Base-by-base conservation (phyloP, 2,797 vertebrate genomes). In the Gymnoscopelus microlampas region DNA sequence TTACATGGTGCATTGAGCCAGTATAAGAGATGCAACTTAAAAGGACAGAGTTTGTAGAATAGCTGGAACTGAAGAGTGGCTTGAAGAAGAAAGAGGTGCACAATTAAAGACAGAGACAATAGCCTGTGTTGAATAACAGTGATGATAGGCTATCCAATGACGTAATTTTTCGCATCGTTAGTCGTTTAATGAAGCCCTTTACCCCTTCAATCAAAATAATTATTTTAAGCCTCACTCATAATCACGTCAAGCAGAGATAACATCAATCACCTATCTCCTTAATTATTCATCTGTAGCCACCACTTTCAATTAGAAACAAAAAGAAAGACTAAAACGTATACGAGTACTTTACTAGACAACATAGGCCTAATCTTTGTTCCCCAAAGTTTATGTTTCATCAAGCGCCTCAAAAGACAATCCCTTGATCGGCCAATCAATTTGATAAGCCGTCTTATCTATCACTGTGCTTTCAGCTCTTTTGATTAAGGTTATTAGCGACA, bases 381-480 rank as follows among this genome's bases (percentile, higher is more conserved):
- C 13, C 53, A 53, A 72, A 60, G 47, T 61, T 59, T 70, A 71
- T 62, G 55, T 79, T 76, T 72, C 9, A 78, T 66, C 51, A 60
- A 70, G 26, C 64, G 61, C 64, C 35, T 56, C 35, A 32, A 67
- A 67, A 58, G 63, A 74, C 63, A 56, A 70, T 58, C 32, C 71
- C 78, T 73, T 82, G 63, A 85, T 79, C 73, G 91, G 94, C 89
- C 91, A 90, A 92, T 93, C 91, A 93, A 92, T 93, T 93, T 92
- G 94, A 94, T 94, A 93, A 91, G 91, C 92, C 92, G 88, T 87
- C 91, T 95, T 94, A 94, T 95, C 93, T 93, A 89, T 94, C 91
- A 91, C 88, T 87, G 85, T 89, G 86, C 94, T 94, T 92, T 84
- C 88, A 92, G 88, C 94, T 92, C 87, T 89, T 95, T 91, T 93